These are phyloP conservation scores for Physella acuta DNA, from an alignment of 1,140 invertebrate genomes.

Conservation along the genomic window DNA sequence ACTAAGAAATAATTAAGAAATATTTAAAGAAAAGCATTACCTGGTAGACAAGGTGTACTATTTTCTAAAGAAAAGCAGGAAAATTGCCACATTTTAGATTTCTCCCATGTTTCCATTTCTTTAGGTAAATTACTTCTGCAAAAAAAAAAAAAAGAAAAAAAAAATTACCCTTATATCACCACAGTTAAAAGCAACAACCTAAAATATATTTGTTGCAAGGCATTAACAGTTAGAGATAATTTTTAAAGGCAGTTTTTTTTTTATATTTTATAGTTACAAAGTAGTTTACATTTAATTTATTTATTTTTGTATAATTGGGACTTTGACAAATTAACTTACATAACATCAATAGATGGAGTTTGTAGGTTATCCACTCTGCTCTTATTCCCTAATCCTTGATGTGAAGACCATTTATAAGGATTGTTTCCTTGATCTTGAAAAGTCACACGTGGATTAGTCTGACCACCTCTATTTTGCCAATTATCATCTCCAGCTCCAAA, in stretches of 20 bases:
- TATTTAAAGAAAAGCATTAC: slow-evolving; percentile 18
- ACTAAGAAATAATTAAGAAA: not conserved
- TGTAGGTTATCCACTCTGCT: slow-evolving; percentile 14
- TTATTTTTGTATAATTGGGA: no score
- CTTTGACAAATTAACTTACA: slow-evolving; percentile 25
- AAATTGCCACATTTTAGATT: slow-evolving; percentile 44
- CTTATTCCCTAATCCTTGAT: not conserved
- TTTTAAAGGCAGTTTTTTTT: not conserved
- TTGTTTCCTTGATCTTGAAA: slow-evolving; percentile 17
- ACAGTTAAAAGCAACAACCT: not conserved
- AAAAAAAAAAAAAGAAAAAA: slow-evolving; percentile 21
- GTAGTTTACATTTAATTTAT: not conserved
- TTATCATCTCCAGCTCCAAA: slow-evolving; percentile 25
- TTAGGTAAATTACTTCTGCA: slow-evolving; percentile 33
- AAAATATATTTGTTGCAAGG: not conserved
- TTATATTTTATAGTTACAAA: not conserved
- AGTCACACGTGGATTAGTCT: not conserved
- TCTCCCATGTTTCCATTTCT: slow-evolving; percentile 38
- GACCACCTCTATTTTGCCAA: slow-evolving; percentile 15
- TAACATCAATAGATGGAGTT: slow-evolving; percentile 23
- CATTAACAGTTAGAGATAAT: not conserved
- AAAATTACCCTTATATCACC: no score
- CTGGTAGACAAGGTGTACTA: slow-evolving; percentile 37
- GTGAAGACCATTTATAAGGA: slow-evolving; percentile 37
- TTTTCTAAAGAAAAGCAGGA: slow-evolving; percentile 40